phyloP scores from a whole-genome alignment of 2,888 invertebrate genomes.

The Molorchus minor region DNA sequence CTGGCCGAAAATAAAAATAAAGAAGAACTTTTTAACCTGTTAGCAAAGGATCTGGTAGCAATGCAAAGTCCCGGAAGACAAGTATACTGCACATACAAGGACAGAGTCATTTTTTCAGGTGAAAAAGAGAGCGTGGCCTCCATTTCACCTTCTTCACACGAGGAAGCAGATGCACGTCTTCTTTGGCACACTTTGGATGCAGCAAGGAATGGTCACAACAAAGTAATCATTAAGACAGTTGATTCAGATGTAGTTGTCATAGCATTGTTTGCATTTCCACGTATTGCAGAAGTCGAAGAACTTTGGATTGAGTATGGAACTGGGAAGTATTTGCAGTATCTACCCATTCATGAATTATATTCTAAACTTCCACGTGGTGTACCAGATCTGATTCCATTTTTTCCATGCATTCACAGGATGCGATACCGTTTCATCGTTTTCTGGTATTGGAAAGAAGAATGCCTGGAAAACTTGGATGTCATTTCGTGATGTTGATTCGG shows the following conservation, averaged over 20 bases:
- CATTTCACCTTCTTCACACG: no score
- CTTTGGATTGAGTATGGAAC: neutral
- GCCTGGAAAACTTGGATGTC: neutral
- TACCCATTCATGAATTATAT: neutral
- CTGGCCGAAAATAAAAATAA: conserved; percentile 1
- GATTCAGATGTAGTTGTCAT: no score
- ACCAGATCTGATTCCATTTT: neutral
- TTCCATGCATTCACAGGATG: no score
- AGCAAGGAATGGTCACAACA: no score
- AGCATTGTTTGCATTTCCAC: neutral
- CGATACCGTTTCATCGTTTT: neutral
- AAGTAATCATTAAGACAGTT: conserved; percentile 1
- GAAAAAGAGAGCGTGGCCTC: no score
- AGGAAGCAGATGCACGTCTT: no score
- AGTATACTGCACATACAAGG: no score
- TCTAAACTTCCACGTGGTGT: conserved; percentile 1
- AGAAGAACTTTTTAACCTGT: no score
- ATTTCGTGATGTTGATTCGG: neutral
- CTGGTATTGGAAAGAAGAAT: neutral
- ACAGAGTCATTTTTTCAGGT: no score
- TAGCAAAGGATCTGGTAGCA: no score
- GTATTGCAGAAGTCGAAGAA: neutral
- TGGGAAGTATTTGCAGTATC: conserved; percentile 1
- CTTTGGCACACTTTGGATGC: no score
- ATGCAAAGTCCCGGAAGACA: no score